Percentiles rank a stretch among this genome's conserved stretches.
Conservation (phyloP, 2,888 invertebrate genomes). For the Leucophenga maculata region DNA sequence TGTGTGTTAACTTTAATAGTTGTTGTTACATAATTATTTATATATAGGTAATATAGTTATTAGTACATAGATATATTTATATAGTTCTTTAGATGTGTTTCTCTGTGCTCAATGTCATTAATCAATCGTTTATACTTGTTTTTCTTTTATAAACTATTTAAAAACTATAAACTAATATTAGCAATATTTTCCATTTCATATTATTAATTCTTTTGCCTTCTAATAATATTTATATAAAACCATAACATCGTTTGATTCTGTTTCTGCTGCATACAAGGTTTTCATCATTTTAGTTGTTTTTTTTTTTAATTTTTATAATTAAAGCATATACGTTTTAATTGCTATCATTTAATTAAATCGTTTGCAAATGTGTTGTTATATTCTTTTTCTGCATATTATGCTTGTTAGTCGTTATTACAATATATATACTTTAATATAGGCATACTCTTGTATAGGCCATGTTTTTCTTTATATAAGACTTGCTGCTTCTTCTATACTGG, state of each 20-base stretch:
- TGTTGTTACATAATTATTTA: slow-evolving; percentile 39
- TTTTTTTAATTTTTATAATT: slow-evolving; percentile 3
- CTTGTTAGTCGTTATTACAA: not conserved
- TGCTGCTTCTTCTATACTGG: not conserved
- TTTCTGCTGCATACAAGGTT: not conserved
- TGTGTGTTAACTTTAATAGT: slow-evolving; percentile 60
- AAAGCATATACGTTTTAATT: slow-evolving; percentile 2
- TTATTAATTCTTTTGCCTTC: not conserved
- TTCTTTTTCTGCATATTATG: slow-evolving; percentile 1
- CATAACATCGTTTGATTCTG: not conserved
- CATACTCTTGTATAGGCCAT: not conserved
- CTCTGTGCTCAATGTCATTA: not conserved
- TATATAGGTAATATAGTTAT: slow-evolving; percentile 35
- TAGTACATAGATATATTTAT: slow-evolving; percentile 33
- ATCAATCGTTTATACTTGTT: slow-evolving; percentile 32
- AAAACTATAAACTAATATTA: slow-evolving; percentile 11
- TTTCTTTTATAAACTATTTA: slow-evolving; percentile 19
- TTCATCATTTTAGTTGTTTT: not conserved
- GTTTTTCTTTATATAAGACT: not conserved
- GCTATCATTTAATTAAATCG: slow-evolving; percentile 6
- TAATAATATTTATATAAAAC: not conserved
- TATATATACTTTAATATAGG: slow-evolving; percentile 7
- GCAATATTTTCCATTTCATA: not conserved
- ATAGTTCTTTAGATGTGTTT: slow-evolving; percentile 41
- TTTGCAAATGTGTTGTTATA: not conserved